Percentiles rank a stretch among this genome's conserved stretches.
Evolutionary conservation across 1,140 invertebrate genomes (phyloP).

Genomic region (Heterodera carotae): DNA sequence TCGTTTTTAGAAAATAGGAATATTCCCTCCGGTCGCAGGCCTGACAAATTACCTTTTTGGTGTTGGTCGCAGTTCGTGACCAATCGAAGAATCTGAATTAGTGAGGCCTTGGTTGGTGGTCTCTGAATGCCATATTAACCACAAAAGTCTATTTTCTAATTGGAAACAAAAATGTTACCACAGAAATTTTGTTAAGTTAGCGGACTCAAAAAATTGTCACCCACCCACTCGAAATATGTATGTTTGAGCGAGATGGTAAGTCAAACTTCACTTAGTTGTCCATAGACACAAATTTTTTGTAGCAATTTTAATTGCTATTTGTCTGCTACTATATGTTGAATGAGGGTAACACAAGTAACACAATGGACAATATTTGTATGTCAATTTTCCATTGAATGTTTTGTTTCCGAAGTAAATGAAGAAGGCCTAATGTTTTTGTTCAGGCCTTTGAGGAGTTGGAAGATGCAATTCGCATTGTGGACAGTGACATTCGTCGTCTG

Average conservation of each 20-base stretch:
- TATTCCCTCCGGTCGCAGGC: not conserved
- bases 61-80: not conserved
- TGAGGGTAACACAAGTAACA: slow-evolving; percentile 11
- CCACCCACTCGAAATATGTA: slow-evolving; percentile 5
- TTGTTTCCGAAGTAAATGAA: slow-evolving; percentile 34
- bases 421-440: slow-evolving; percentile 16
- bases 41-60: not conserved
- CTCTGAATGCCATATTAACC: not conserved
- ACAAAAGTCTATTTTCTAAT: not conserved
- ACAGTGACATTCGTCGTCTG: slow-evolving; percentile 54
- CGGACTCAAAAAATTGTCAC: slow-evolving; percentile 5
- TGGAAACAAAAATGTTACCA: not conserved
- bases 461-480: slow-evolving; percentile 53
- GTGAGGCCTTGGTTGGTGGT: slow-evolving; percentile 15
- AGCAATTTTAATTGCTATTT: slow-evolving; percentile 2
- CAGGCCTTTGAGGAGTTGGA: slow-evolving; percentile 62
- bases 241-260: slow-evolving; percentile 11
- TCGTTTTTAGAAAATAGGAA: no score
- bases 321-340: slow-evolving; percentile 8
- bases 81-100: not conserved
- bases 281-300: slow-evolving; percentile 5
- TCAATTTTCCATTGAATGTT: slow-evolving; percentile 22
- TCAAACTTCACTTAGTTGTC: not conserved
- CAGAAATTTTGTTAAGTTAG: not conserved
- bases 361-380: slow-evolving; percentile 10